phyloP scores from a whole-genome alignment of 1,140 invertebrate species.

The Euura lappo region DNA sequence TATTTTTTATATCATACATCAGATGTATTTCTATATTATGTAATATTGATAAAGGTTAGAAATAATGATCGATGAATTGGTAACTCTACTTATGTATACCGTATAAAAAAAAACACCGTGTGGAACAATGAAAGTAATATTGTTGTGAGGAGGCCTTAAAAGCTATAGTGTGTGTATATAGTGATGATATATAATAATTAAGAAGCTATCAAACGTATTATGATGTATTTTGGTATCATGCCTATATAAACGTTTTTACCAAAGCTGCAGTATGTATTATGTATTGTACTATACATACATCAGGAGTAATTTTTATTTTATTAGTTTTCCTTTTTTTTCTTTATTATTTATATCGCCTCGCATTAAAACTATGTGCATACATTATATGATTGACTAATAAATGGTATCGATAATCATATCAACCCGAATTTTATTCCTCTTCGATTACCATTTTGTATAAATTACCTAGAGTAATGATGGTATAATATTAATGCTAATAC shows the following conservation, averaged over 20 bases:
- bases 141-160: constrained; percentile 10
- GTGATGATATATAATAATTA: neutral
- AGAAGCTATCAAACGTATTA: constrained; percentile 9
- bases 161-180: neutral
- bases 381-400: constrained; percentile 7
- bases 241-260: constrained; percentile 22
- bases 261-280: constrained; percentile 22
- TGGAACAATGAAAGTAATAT: neutral
- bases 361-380: neutral
- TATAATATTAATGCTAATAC: too few relatives aligned
- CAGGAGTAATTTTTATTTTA: too few relatives aligned
- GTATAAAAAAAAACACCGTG: too few relatives aligned
- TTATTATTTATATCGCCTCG: neutral
- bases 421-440: too few relatives aligned
- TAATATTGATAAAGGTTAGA: neutral
- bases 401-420: neutral
- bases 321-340: constrained; percentile 17
- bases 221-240: constrained; percentile 14
- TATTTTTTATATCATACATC: too few relatives aligned
- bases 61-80: constrained; percentile 15
- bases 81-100: constrained; percentile 17
- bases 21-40: too few relatives aligned
- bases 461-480: too few relatives aligned
- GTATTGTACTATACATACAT: neutral
- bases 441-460: too few relatives aligned